Evolutionary conservation across 2,797 vertebrate species (phyloP).

Genomic region (Amphiprion clarkii): DNA sequence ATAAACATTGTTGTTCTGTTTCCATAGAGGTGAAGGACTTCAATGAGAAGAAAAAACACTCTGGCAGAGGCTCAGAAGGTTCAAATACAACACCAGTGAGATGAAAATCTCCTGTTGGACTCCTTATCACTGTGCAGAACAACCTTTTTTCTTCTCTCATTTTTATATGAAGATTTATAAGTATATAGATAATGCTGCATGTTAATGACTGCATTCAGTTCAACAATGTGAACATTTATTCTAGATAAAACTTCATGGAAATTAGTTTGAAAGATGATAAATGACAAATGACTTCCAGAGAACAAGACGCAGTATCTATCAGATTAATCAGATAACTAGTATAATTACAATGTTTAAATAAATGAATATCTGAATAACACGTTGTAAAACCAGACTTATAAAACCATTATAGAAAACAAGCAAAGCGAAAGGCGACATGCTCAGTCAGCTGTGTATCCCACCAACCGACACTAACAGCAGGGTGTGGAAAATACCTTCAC

Average conservation of each 20-base stretch:
- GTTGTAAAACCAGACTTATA: neutral
- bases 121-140: too few species aligned
- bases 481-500: slow-evolving; percentile 58
- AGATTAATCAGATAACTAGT: neutral
- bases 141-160: too few species aligned
- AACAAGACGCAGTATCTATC: neutral
- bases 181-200: too few species aligned
- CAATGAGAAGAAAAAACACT: too few species aligned
- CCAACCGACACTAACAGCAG: slow-evolving; percentile 23
- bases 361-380: neutral
- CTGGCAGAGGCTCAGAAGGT: too few species aligned
- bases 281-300: neutral
- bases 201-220: too few species aligned
- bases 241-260: neutral
- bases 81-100: too few species aligned
- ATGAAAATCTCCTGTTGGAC: too few species aligned
- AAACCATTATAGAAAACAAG: neutral
- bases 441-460: neutral
- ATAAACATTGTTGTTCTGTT: too few species aligned
- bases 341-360: neutral
- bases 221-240: neutral
- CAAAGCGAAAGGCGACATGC: neutral
- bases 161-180: too few species aligned
- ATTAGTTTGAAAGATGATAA: neutral
- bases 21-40: too few species aligned